Percentiles rank a stretch among this genome's conserved stretches.
Conservation (phyloP, 2,888 invertebrate species). For the Lepidocyrtoides sp. region DNA sequence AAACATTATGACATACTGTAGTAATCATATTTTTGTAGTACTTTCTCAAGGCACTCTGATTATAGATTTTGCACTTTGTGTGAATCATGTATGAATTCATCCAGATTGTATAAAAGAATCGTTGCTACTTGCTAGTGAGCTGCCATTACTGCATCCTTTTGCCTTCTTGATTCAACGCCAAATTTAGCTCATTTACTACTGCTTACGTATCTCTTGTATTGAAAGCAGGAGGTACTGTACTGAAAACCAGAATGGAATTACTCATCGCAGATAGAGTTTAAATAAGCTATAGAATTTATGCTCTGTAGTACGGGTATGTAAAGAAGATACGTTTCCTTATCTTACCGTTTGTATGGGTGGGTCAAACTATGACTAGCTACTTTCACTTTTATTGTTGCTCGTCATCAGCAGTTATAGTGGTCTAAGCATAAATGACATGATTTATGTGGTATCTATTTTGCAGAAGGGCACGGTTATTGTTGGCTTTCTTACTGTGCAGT, state of each 20-base stretch:
- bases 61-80: slow-evolving; percentile 34
- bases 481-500: neutral
- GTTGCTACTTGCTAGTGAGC: neutral
- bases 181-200: slow-evolving; percentile 64
- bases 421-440: neutral
- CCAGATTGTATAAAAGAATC: neutral
- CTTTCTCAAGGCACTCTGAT: slow-evolving; percentile 51
- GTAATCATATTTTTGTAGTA: slow-evolving; percentile 60
- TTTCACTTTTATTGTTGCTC: slow-evolving; percentile 23
- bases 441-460: neutral
- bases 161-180: slow-evolving; percentile 69
- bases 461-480: no score
- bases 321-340: slow-evolving; percentile 27
- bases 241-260: neutral
- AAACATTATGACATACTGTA: slow-evolving; percentile 11
- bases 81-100: slow-evolving; percentile 2
- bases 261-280: neutral
- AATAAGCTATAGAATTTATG: slow-evolving; percentile 34
- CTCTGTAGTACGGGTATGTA: neutral
- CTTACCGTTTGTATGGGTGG: neutral
- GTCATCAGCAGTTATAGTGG: neutral
- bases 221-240: neutral
- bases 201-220: slow-evolving; percentile 1
- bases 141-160: neutral
- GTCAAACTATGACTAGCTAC: neutral